Percentiles rank a stretch among this genome's conserved stretches.
Conservation (phyloP, 2,888 invertebrate species). For the Alviniconcha strummeri region DNA sequence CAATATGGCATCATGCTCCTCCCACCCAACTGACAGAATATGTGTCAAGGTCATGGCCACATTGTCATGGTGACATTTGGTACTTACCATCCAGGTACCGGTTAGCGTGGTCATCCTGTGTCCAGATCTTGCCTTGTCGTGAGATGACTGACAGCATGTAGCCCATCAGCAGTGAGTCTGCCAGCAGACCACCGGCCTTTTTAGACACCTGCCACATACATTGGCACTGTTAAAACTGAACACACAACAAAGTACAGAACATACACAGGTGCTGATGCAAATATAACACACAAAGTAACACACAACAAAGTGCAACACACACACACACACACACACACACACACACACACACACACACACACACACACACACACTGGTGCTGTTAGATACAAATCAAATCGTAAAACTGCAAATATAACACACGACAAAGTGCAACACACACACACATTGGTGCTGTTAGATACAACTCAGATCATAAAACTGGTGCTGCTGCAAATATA, state of each 20-base stretch:
- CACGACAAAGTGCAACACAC: not conserved
- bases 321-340: not conserved
- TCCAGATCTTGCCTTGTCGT: constrained; percentile 62
- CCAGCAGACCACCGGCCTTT: constrained; percentile 55
- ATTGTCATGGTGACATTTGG: no score
- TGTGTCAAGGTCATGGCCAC: not conserved
- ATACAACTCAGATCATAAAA: no score
- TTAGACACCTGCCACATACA: constrained; percentile 52
- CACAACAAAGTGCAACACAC: not conserved
- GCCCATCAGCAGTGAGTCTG: constrained; percentile 60
- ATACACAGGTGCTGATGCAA: no score
- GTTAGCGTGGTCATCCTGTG: constrained; percentile 61
- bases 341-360: not conserved
- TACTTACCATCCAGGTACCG: constrained; percentile 62
- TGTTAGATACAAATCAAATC: no score
- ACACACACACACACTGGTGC: not conserved
- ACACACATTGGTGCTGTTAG: not conserved
- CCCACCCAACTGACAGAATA: no score
- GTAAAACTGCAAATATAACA: no score
- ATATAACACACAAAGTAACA: no score
- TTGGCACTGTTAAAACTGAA: not conserved
- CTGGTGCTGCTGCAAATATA: no score
- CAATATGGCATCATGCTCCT: no score
- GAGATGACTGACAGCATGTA: constrained; percentile 59
- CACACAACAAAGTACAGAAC: not conserved